A percentile compares a stretch with the other conserved stretches of the same genome.
phyloP scores from a whole-genome alignment of 2,113 vertebrate species.

The Passerina amoena region DNA sequence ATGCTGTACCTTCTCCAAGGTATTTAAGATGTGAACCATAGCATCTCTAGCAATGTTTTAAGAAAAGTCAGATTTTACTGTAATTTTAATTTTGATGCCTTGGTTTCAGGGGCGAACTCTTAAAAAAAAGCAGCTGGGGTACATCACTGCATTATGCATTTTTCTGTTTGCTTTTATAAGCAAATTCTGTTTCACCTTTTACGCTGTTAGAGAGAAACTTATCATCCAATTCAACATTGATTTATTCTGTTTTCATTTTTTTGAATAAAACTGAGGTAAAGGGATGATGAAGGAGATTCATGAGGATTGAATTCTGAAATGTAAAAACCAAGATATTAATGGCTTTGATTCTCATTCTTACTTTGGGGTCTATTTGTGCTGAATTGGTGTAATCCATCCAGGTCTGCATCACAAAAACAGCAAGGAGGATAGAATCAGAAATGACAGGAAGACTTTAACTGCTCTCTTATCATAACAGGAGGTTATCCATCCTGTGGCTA shows the following conservation, averaged over 20 bases:
- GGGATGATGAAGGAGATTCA: background rate
- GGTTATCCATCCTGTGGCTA: constrained; percentile 10
- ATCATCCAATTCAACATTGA: background rate
- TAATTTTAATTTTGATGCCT: background rate
- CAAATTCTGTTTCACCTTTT: background rate
- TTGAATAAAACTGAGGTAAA: constrained; percentile 22
- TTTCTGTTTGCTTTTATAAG: background rate
- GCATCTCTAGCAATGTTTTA: background rate
- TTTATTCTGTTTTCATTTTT: constrained; percentile 31
- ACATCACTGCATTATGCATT: background rate
- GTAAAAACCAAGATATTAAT: background rate
- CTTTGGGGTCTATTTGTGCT: background rate
- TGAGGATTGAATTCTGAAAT: background rate
- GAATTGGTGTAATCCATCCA: constrained; percentile 34
- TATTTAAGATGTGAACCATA: background rate
- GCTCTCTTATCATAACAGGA: background rate
- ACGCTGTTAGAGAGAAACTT: background rate
- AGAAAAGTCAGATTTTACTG: background rate
- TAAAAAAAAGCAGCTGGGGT: background rate
- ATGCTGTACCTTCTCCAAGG: background rate
- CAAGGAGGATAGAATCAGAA: background rate
- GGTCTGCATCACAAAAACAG: background rate
- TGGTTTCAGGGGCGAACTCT: background rate
- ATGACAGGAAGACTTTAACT: background rate
- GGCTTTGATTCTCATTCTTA: background rate